Percentiles rank a stretch among this genome's conserved stretches.
Conservation (phyloP, 2,888 invertebrate genomes). For the Tenthredo amoena region DNA sequence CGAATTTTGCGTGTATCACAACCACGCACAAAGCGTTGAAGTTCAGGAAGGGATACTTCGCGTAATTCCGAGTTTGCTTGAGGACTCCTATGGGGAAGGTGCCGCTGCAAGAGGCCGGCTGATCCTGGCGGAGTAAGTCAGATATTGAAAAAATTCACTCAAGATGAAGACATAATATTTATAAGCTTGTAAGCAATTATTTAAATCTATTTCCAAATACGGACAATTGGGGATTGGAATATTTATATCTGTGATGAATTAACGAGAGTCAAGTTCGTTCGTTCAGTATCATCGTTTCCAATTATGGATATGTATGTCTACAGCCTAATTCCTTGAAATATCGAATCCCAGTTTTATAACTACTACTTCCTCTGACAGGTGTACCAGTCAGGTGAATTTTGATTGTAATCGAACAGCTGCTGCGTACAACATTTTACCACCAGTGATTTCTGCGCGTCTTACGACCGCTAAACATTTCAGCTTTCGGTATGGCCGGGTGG, state of each 20-base stretch:
- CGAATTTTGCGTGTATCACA: slow-evolving; percentile 73
- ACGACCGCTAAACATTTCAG: slow-evolving; percentile 75
- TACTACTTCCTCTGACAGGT: slow-evolving; percentile 68
- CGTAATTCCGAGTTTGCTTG: slow-evolving; percentile 68
- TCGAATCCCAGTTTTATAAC: background rate
- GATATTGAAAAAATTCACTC: slow-evolving; percentile 1
- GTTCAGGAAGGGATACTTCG: slow-evolving; percentile 65
- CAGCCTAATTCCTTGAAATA: background rate
- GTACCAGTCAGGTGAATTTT: slow-evolving; percentile 70
- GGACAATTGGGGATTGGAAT: background rate
- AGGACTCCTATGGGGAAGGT: slow-evolving; percentile 69
- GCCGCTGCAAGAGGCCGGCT: slow-evolving; percentile 65
- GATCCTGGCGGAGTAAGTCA: slow-evolving; percentile 67
- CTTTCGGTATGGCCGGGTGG: slow-evolving; percentile 79
- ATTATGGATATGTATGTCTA: background rate
- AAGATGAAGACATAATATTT: background rate
- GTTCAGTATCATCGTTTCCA: background rate
- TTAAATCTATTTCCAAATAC: background rate
- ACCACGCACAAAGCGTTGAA: slow-evolving; percentile 62
- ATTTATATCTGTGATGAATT: background rate
- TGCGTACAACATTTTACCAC: slow-evolving; percentile 77
- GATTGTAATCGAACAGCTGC: slow-evolving; percentile 73
- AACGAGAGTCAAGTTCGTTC: background rate
- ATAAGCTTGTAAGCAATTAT: background rate
- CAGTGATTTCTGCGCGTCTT: slow-evolving; percentile 78